Evolutionary conservation across 2,113 vertebrate species (phyloP).

Genomic region (Bos taurus): DNA sequence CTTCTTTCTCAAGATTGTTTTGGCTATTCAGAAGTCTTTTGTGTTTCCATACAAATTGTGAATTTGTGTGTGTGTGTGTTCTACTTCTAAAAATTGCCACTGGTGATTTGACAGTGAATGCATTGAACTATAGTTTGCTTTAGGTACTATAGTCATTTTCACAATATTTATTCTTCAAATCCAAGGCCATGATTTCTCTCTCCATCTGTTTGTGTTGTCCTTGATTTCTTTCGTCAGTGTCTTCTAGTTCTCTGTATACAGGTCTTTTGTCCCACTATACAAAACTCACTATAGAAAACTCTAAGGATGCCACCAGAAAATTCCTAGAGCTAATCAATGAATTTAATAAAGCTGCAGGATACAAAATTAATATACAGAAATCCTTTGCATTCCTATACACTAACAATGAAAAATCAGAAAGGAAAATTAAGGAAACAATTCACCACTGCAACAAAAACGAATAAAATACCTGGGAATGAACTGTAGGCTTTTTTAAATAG

Average conservation of each 20-base stretch:
- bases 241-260: neutral
- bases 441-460: neutral
- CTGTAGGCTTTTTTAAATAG: slow-evolving; percentile 23
- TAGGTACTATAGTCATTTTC: neutral
- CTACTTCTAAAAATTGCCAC: neutral
- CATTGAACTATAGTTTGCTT: neutral
- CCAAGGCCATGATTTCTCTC: neutral
- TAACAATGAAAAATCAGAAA: neutral
- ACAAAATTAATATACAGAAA: neutral
- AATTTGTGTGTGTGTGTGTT: neutral
- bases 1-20: neutral
- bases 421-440: neutral
- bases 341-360: neutral
- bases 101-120: neutral
- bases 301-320: neutral
- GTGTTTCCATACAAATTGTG: neutral
- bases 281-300: neutral
- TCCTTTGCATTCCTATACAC: neutral
- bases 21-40: neutral
- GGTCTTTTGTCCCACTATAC: neutral
- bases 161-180: neutral
- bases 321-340: neutral
- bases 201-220: neutral
- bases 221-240: neutral
- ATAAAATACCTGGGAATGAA: neutral